Evolutionary conservation across 2,888 invertebrate genomes (phyloP).

Genomic region (Pristionchus fissidentatus): DNA sequence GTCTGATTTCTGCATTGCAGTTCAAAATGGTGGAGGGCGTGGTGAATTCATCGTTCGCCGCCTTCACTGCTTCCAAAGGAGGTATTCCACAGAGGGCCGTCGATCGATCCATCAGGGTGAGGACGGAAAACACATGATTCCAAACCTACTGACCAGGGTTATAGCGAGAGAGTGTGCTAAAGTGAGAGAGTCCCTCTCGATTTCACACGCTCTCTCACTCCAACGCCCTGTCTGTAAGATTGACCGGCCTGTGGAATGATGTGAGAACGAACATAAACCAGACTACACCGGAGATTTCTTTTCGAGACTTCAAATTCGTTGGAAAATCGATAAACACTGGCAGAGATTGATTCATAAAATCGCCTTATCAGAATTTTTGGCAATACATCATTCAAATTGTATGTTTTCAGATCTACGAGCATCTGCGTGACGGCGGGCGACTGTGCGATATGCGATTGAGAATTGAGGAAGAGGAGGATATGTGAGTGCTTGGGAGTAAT

Average conservation of each 20-base stretch:
- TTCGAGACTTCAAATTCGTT: no score
- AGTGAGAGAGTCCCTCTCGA: no score
- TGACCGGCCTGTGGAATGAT: no score
- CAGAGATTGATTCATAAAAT: no score
- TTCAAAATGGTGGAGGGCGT: constrained; percentile 80
- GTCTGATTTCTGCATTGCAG: constrained; percentile 50
- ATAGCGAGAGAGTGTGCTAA: background rate
- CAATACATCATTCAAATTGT: background rate
- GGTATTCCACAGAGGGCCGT: constrained; percentile 80
- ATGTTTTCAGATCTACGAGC: constrained; percentile 35
- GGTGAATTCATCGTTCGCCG: constrained; percentile 82
- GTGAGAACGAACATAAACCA: no score
- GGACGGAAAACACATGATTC: background rate
- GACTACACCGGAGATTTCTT: no score
- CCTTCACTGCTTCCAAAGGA: constrained; percentile 81
- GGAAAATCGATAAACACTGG: no score
- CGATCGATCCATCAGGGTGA: constrained; percentile 77
- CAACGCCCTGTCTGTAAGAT: no score
- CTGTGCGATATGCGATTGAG: constrained; percentile 28
- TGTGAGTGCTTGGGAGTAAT: background rate
- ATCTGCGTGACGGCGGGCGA: constrained; percentile 24
- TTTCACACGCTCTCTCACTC: no score
- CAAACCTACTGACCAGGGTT: no score
- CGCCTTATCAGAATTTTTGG: no score
- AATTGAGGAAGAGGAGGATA: constrained; percentile 7